A percentile compares a stretch with the other conserved stretches of the same genome.
Evolutionary conservation across 1,140 invertebrate genomes (phyloP).

Genomic region (Melanaphis sacchari): DNA sequence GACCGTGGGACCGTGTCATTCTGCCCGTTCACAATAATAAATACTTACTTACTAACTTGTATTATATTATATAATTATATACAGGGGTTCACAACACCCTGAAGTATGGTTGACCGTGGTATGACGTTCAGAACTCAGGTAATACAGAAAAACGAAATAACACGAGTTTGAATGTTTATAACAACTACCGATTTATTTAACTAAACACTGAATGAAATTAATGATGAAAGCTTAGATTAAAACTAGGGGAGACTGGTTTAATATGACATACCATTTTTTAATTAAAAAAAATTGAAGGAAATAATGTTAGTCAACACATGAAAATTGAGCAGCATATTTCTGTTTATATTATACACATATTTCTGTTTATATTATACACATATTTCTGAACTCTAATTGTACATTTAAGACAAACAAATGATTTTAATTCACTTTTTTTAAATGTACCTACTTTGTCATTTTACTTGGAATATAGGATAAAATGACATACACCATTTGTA

Average conservation of each 20-base stretch:
- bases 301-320: conserved; percentile 1
- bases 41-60: too few species aligned
- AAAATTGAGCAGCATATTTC: not conserved
- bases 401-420: not conserved
- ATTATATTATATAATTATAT: too few species aligned
- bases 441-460: not conserved
- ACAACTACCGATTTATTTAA: too few species aligned
- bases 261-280: conserved; percentile 20
- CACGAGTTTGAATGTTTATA: too few species aligned
- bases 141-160: too few species aligned
- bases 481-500: conserved; percentile 27
- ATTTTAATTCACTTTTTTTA: not conserved
- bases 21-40: too few species aligned
- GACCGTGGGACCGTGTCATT: too few species aligned
- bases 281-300: not conserved
- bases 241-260: conserved; percentile 12
- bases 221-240: too few species aligned
- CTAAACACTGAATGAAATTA: too few species aligned
- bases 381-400: not conserved
- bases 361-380: not conserved
- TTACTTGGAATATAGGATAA: not conserved
- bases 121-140: too few species aligned
- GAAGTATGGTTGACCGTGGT: too few species aligned
- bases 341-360: not conserved
- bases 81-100: too few species aligned